Percentiles rank a stretch among this genome's conserved stretches.
phyloP scores from a whole-genome alignment of 1,140 invertebrate genomes.

The Pseudomyrmex flavicornis region DNA sequence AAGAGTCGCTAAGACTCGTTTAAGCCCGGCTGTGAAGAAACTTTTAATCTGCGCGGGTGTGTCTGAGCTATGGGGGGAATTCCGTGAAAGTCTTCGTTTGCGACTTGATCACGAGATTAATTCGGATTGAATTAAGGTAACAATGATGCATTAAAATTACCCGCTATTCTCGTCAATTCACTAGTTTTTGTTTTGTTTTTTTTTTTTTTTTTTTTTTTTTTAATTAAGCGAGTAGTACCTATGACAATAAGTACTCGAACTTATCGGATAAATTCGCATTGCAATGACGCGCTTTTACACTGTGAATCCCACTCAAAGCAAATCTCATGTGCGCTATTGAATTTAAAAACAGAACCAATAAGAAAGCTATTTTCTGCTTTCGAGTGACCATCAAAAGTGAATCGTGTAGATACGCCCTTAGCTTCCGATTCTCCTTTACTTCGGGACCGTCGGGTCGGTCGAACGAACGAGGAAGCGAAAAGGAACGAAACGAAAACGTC shows the following conservation, averaged over 20 bases:
- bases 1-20: slow-evolving; percentile 58
- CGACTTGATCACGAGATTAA: slow-evolving; percentile 55
- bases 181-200: neutral
- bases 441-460: neutral
- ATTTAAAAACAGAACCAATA: slow-evolving; percentile 32
- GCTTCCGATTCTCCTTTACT: slow-evolving; percentile 26
- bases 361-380: slow-evolving; percentile 24
- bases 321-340: slow-evolving; percentile 14
- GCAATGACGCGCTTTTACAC: neutral
- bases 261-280: neutral
- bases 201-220: no score
- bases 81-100: slow-evolving; percentile 42
- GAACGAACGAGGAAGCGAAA: slow-evolving; percentile 12
- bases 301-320: no score
- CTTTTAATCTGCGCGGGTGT: slow-evolving; percentile 51
- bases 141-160: neutral
- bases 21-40: slow-evolving; percentile 31
- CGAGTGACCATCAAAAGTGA: slow-evolving; percentile 18
- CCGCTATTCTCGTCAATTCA: slow-evolving; percentile 8
- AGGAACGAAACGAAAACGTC: slow-evolving; percentile 53
- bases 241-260: no score
- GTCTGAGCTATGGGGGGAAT: slow-evolving; percentile 37
- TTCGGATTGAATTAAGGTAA: slow-evolving; percentile 53
- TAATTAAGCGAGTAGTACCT: neutral
- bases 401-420: slow-evolving; percentile 9